phyloP scores from a whole-genome alignment of 2,797 vertebrate genomes.

The Apogon hyalosoma region DNA sequence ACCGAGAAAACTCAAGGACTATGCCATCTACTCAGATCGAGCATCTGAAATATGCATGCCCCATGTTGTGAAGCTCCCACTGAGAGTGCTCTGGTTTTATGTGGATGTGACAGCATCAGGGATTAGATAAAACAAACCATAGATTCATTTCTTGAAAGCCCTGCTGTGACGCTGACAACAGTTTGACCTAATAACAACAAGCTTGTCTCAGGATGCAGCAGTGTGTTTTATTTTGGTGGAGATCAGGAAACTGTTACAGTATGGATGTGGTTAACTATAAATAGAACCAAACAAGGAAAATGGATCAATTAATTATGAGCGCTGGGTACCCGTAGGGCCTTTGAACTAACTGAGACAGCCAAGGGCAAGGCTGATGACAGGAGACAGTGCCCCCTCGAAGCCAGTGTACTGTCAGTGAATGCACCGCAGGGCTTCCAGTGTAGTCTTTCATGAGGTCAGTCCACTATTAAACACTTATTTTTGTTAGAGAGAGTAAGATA shows the following conservation, averaged over 20 bases:
- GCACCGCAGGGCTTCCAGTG: constrained; percentile 27
- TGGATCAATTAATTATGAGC: constrained; percentile 70
- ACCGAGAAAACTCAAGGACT: constrained; percentile 27
- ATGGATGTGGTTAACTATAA: constrained; percentile 40
- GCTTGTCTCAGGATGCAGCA: constrained; percentile 4
- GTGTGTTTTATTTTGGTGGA: constrained; percentile 6
- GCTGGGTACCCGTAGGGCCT: constrained; percentile 39
- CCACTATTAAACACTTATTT: constrained; percentile 15
- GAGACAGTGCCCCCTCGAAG: constrained; percentile 34
- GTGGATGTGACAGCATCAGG: constrained; percentile 26
- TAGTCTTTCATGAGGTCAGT: constrained; percentile 23
- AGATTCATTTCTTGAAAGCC: neutral
- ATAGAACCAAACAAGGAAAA: constrained; percentile 57
- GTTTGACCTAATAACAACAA: constrained; percentile 16
- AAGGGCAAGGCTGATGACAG: constrained; percentile 31
- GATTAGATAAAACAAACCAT: constrained; percentile 30
- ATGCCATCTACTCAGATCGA: constrained; percentile 45
- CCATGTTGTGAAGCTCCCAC: constrained; percentile 34
- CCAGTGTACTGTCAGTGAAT: constrained; percentile 34
- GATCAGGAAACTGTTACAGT: constrained; percentile 13
- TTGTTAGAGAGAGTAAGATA: constrained; percentile 21
- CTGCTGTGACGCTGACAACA: constrained; percentile 41
- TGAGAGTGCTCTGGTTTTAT: constrained; percentile 21
- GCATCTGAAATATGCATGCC: constrained; percentile 64
- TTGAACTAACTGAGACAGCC: constrained; percentile 47